phyloP scores from a whole-genome alignment of 2,797 vertebrate genomes.

The Tinamus major region DNA sequence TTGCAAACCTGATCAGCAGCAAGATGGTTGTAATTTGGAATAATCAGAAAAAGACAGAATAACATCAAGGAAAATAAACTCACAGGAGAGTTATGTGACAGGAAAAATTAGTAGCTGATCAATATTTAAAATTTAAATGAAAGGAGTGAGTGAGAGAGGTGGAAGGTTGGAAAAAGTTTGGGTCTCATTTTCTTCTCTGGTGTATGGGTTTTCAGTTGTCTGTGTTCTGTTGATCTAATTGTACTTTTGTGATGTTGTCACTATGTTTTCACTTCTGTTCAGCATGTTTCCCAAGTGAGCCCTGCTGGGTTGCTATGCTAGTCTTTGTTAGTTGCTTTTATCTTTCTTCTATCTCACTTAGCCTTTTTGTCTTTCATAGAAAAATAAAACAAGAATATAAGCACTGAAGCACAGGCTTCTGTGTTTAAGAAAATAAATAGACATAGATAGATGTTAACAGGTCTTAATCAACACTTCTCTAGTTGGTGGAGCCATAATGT shows the following conservation, averaged over 20 bases:
- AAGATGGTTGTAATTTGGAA: background rate
- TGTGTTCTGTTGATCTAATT: no score
- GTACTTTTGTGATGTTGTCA: no score
- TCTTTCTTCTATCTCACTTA: constrained; percentile 13
- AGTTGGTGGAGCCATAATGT: constrained; percentile 68
- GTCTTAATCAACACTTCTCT: constrained; percentile 19
- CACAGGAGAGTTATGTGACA: background rate
- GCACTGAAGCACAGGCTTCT: background rate
- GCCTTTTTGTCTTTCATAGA: constrained; percentile 18
- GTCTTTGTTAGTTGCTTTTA: background rate
- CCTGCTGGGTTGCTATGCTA: background rate
- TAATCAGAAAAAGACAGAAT: background rate
- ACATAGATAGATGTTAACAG: background rate
- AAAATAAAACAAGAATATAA: background rate
- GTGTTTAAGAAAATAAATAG: background rate
- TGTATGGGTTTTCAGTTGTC: background rate
- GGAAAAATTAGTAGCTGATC: background rate
- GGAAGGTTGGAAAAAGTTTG: background rate
- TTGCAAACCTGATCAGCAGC: fast-evolving
- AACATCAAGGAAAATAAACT: background rate
- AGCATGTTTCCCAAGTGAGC: constrained; percentile 39
- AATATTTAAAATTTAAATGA: background rate
- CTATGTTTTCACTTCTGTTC: background rate
- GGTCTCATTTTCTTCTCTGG: background rate
- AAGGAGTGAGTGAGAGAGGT: background rate